Base-by-base conservation (phyloP, 2,113 vertebrate genomes). In the Zosterops japonicus region DNA sequence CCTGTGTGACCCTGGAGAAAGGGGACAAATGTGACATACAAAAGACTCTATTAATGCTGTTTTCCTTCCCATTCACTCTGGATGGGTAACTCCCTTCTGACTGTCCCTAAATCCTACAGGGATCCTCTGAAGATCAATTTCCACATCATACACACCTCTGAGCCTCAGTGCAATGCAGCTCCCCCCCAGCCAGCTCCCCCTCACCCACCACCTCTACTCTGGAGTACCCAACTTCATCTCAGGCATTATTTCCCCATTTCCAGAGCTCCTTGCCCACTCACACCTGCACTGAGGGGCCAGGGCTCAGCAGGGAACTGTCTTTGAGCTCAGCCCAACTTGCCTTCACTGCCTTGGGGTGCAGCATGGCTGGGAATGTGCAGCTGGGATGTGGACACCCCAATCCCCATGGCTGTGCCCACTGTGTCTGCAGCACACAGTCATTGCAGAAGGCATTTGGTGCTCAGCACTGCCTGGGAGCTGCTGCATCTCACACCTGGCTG, bases 391-490 rank as follows among this genome's bases (percentile, higher is more conserved):
- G 15, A 17, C 41, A 35, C 18, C 36, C 14, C 33, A 20, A 3
- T 18, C 35, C 25, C 61, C 1, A 0, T 3, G 36, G n/a, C 31
- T 65, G 8, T 50, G 28, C 27, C 67, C 31, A 4, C 50, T 1
- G 1, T 59, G 14, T 11, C 31, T 50, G 8, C 16, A 39, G 21
- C 8, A 11, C 6, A 3, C 7, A 14, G 60, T 5, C 42, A 59
- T 19, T 76, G 29, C 2, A 2, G 60, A 29, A 35, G 27, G 10
- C 23, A 11, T 57, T 53, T 70, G 14, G 41, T 50, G 61, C 25
- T 16, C 31, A 44, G 12, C 31, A 3, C n/a, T 25, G 13, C 5
- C 42, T 53, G 15, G 53, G 42, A 77, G 35, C 44, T 41, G 36
- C 42, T 35, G 36, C 31, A 39, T 81, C 67, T 78, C 47, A 47